Evolutionary conservation across 2,113 vertebrate species (phyloP).

Genomic region (Trogon surrucura): DNA sequence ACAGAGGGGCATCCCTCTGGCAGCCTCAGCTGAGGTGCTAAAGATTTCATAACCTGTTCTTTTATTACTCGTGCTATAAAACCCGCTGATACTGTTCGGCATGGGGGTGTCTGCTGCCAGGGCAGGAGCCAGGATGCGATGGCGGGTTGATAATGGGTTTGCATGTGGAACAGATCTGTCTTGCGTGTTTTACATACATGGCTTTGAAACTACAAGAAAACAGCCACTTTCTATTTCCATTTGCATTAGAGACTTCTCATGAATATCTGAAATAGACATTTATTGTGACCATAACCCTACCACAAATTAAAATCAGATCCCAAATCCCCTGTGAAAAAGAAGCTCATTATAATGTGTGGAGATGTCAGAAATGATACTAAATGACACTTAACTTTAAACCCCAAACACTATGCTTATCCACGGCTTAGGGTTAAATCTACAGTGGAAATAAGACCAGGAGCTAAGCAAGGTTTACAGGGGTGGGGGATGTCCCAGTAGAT

Average conservation of each 20-base stretch:
- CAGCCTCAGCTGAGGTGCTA: constrained; percentile 24
- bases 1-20: constrained; percentile 50
- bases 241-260: constrained; percentile 46
- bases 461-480: constrained; percentile 36
- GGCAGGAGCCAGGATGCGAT: not conserved
- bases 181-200: not conserved
- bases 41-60: constrained; percentile 57
- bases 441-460: constrained; percentile 68
- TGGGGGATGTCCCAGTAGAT: constrained; percentile 8
- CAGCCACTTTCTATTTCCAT: constrained; percentile 61
- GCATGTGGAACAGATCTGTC: not conserved
- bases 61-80: not conserved
- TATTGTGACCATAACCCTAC: constrained; percentile 70
- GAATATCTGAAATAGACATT: constrained; percentile 71
- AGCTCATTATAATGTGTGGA: constrained; percentile 64
- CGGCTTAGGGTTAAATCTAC: constrained; percentile 43
- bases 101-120: not conserved
- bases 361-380: constrained; percentile 72
- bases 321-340: constrained; percentile 52
- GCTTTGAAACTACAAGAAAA: constrained; percentile 22
- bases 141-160: not conserved
- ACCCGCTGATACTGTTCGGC: not conserved
- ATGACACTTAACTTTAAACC: constrained; percentile 65
- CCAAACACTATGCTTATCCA: constrained; percentile 51
- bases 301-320: constrained; percentile 79